phyloP scores from a whole-genome alignment of 2,113 vertebrate species.

The Pelecanus crispus region DNA sequence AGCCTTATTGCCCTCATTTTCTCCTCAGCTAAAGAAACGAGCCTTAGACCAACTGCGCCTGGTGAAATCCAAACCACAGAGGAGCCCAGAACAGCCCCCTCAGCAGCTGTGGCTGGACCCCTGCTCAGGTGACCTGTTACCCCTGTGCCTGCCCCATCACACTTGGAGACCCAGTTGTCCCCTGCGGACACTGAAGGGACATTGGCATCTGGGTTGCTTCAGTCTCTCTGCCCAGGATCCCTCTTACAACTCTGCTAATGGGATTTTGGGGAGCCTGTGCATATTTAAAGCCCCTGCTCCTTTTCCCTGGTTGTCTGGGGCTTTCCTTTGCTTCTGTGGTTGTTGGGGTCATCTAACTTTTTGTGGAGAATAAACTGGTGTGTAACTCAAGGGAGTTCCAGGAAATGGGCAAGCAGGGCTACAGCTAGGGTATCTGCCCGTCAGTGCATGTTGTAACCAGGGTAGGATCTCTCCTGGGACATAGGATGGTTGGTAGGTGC shows the following conservation, averaged over 20 bases:
- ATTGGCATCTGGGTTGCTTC: not conserved
- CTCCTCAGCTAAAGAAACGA: constrained; percentile 70
- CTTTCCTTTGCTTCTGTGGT: not conserved
- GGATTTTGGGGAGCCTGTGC: not conserved
- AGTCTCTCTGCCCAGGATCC: not conserved
- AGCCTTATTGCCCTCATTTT: not conserved
- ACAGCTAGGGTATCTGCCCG: not conserved
- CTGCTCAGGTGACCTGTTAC: constrained; percentile 60
- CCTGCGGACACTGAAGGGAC: not conserved
- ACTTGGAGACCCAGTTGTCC: not conserved
- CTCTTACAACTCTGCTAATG: not conserved
- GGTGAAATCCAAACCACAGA: constrained; percentile 63
- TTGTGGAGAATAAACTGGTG: not conserved
- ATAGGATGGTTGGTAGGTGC: not conserved
- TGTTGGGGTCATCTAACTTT: not conserved
- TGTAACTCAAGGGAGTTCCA: not conserved
- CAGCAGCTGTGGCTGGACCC: constrained; percentile 54
- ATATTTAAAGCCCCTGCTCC: not conserved
- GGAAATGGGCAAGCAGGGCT: not conserved
- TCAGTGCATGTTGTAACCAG: not conserved
- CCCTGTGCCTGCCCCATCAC: not conserved
- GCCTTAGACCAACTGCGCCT: constrained; percentile 69
- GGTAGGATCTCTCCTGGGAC: not conserved
- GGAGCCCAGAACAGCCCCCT: not conserved
- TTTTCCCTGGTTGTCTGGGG: not conserved